A percentile compares a stretch with the other conserved stretches of the same genome.
These are phyloP conservation scores for Drosophila kikkawai DNA, from an alignment of 1,140 invertebrate species.

Conservation along the genomic window DNA sequence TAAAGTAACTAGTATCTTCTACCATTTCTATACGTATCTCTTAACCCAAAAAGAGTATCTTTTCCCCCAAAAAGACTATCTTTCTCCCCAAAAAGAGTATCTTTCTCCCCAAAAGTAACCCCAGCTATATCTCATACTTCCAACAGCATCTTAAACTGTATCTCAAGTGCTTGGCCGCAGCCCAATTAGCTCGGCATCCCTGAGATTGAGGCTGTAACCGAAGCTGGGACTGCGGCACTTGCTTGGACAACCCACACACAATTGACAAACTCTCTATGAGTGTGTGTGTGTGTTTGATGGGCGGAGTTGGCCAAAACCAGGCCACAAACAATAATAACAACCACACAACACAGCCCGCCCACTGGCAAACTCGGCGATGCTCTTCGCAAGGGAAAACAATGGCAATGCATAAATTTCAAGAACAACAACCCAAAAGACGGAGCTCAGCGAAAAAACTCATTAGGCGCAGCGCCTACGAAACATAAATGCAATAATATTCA, in stretches of 20 bases:
- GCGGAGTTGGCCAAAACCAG: conserved; percentile 24
- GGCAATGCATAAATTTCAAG: conserved; percentile 67
- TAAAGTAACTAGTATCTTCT: background rate
- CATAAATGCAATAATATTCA: conserved; percentile 78
- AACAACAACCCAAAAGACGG: conserved; percentile 55
- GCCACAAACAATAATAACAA: conserved; percentile 20
- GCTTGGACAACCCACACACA: conserved; percentile 42
- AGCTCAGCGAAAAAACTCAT: conserved; percentile 72
- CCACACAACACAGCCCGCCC: conserved; percentile 24
- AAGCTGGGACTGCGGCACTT: conserved; percentile 21
- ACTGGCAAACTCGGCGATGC: conserved; percentile 17
- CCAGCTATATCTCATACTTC: background rate
- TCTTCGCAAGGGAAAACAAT: conserved; percentile 46
- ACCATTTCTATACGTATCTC: background rate
- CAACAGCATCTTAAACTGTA: conserved; percentile 29
- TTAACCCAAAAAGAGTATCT: background rate
- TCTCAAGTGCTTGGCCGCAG: conserved; percentile 9
- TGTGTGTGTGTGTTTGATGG: conserved; percentile 3
- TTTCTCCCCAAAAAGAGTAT: background rate
- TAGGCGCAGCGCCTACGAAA: conserved; percentile 76
- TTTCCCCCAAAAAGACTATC: background rate
- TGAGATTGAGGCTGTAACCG: conserved; percentile 23
- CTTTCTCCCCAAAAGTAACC: background rate
- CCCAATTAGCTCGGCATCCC: conserved; percentile 49
- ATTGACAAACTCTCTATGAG: conserved; percentile 31